Percentiles rank a stretch among this genome's conserved stretches.
Evolutionary conservation across 2,113 vertebrate species (phyloP).

Genomic region (Meleagris gallopavo): DNA sequence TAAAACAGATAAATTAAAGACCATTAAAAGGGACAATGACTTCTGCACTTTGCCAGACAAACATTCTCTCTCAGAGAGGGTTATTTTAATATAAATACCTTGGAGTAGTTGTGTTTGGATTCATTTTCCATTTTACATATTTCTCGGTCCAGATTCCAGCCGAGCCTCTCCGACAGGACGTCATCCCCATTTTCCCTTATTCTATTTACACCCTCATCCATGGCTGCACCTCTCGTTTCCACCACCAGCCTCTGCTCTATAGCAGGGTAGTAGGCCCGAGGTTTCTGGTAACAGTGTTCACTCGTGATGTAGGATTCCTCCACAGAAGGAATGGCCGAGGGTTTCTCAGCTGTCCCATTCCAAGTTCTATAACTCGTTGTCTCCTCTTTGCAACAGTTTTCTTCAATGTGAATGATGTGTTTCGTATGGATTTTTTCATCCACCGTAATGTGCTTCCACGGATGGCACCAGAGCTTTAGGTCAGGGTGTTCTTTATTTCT

Average conservation of each 20-base stretch:
- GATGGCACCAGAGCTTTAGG: slow-evolving; percentile 92
- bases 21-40: neutral
- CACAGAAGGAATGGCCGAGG: slow-evolving; percentile 77
- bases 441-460: slow-evolving; percentile 84
- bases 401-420: slow-evolving; percentile 75
- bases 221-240: slow-evolving; percentile 88
- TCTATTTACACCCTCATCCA: slow-evolving; percentile 87
- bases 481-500: slow-evolving; percentile 93
- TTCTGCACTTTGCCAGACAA: neutral
- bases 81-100: slow-evolving; percentile 75
- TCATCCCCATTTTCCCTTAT: slow-evolving; percentile 85
- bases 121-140: slow-evolving; percentile 77
- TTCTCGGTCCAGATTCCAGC: slow-evolving; percentile 85
- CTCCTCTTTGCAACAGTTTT: slow-evolving; percentile 79
- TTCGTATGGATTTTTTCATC: slow-evolving; percentile 79
- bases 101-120: slow-evolving; percentile 77
- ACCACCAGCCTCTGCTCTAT: slow-evolving; percentile 94
- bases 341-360: slow-evolving; percentile 77
- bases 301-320: slow-evolving; percentile 96
- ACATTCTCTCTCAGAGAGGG: neutral
- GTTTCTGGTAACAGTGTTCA: slow-evolving; percentile 99
- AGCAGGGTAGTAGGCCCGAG: slow-evolving; percentile 90
- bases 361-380: slow-evolving; percentile 78
- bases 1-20: neutral
- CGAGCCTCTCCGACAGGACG: slow-evolving; percentile 82